Conservation (phyloP, 2,888 invertebrate species). For the Pterostichus niger region DNA sequence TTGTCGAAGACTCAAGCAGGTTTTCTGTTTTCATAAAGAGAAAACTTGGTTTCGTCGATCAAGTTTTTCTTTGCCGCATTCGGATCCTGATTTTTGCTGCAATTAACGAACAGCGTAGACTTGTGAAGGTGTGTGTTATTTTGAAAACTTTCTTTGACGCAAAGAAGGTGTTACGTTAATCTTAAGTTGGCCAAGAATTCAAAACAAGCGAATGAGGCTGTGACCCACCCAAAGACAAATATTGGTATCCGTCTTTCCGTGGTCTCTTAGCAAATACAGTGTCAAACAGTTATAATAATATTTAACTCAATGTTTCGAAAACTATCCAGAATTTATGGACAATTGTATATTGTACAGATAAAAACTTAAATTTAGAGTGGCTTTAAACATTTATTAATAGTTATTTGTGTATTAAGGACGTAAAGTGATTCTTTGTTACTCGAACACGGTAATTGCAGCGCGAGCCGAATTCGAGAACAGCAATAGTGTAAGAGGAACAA, state of each 20-base stretch:
- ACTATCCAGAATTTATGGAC: neutral
- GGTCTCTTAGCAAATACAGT: neutral
- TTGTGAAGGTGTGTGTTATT: neutral
- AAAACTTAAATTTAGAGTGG: too few species aligned
- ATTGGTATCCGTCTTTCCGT: conserved; percentile 22
- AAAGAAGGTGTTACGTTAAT: conserved; percentile 24
- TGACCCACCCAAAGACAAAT: conserved; percentile 41
- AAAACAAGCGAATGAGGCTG: conserved; percentile 32
- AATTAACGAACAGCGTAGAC: neutral
- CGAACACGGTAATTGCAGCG: too few species aligned
- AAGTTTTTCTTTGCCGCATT: conserved; percentile 23
- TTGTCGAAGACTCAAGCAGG: conserved; percentile 22
- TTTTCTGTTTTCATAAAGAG: conserved; percentile 51
- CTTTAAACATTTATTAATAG: too few species aligned
- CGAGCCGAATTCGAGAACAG: too few species aligned
- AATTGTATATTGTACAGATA: neutral
- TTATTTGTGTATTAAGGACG: too few species aligned
- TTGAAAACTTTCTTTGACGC: conserved; percentile 30
- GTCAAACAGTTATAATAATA: conserved; percentile 7
- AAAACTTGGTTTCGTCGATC: conserved; percentile 37
- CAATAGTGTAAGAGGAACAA: too few species aligned
- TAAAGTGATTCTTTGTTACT: too few species aligned
- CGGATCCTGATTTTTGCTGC: conserved; percentile 9
- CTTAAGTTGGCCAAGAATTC: conserved; percentile 49
- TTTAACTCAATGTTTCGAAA: neutral